Evolutionary conservation across 2,113 vertebrate species (phyloP), one percentile per base, ranked within the genome.

Genomic region (Lampris incognitus): DNA sequence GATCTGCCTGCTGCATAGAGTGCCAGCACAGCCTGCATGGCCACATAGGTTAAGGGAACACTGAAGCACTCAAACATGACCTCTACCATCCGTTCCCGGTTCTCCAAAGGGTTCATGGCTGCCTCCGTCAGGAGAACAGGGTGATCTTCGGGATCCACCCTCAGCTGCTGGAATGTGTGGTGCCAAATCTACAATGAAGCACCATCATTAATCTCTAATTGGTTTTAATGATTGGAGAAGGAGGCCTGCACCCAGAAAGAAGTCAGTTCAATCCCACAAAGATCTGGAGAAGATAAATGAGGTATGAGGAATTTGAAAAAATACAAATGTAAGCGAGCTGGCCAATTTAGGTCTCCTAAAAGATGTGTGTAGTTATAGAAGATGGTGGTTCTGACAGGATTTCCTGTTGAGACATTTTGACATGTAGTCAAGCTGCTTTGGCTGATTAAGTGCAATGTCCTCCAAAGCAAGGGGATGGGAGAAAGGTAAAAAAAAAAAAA

Each of bases 31-130:
- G 94, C 88, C 87, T 95, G 94, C 90, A 94, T 81, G 39, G 94
- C 94, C 72, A 93, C 88, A 1, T 92, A 95, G 2, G 86, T 72
- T 52, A 90, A 85, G 1, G 94, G 94, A 48, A 94, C 93, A 0
- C 37, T 62, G 74, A 95, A 94, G 36, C 46, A 40, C 72, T 95
- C 94, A 3, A 95, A 95, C 93, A 95, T 92, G 64, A 94, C 79
- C 89, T 95, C 90, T 80, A 94, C 81, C 79, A 83, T 87, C 5
- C 85, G 90, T 78, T 90, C 85, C 0, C 92, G 87, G 88, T 92
- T 95, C 68, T 82, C 75, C 9, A 46, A 6, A 0, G 92, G 90
- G 73, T 90, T 94, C 93, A 93, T 91, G 24, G 91, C 89, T 0
- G 91, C 90, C 37, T 95, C 94, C 0, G 94, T 93, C 81, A 95